Conservation (phyloP, 2,888 invertebrate species). For the Melanargia galathea region DNA sequence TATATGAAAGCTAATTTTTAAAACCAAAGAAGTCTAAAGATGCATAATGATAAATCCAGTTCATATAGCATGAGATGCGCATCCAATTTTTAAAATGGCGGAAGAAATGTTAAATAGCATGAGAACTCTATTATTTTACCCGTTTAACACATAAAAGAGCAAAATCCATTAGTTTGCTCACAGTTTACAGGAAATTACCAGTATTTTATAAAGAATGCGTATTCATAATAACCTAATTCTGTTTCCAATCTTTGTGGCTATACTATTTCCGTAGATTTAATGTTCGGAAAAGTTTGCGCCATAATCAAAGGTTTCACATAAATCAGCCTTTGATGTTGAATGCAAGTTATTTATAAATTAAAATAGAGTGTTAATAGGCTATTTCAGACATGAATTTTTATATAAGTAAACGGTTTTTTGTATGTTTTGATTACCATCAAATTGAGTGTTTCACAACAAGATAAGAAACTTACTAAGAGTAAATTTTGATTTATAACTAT, state of each 20-base stretch:
- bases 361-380: constrained; percentile 1
- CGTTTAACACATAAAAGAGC: not conserved
- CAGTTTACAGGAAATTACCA: constrained; percentile 2
- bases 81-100: no score
- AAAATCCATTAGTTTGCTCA: not conserved
- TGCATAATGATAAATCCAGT: no score
- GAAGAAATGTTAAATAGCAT: not conserved
- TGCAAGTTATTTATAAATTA: constrained; percentile 6
- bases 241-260: not conserved
- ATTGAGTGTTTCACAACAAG: not conserved
- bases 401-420: not conserved
- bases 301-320: constrained; percentile 5
- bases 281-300: not conserved
- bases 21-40: no score
- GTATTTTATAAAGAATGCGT: constrained; percentile 1
- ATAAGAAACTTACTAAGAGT: no score
- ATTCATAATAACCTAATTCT: not conserved
- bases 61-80: no score
- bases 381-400: not conserved
- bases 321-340: constrained; percentile 11
- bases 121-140: no score
- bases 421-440: not conserved
- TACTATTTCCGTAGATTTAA: constrained; percentile 6
- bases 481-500: no score
- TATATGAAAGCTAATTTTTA: no score